These are phyloP conservation scores for Crotalus horridus DNA, from an alignment of 2,113 vertebrate genomes.

Conservation along the genomic window DNA sequence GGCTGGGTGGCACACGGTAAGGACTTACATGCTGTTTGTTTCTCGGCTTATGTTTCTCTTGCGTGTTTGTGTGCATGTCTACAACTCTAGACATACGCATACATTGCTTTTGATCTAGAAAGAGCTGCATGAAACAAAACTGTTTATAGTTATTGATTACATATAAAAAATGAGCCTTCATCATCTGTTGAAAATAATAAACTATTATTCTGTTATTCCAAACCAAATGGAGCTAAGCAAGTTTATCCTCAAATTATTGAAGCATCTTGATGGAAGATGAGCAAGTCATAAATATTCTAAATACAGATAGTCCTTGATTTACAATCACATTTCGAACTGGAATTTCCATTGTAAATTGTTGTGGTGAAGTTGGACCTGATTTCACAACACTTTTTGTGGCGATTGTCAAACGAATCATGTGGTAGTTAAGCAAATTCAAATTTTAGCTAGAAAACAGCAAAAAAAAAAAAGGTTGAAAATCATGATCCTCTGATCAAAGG, in stretches of 20 bases:
- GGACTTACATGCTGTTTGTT: slow-evolving; percentile 43
- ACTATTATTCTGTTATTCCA: neutral
- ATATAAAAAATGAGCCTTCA: neutral
- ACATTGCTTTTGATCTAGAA: neutral
- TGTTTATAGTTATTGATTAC: neutral
- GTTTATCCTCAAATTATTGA: neutral
- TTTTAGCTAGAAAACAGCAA: neutral
- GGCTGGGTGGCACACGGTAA: slow-evolving; percentile 99
- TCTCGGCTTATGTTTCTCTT: neutral
- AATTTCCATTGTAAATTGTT: neutral
- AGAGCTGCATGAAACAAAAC: neutral
- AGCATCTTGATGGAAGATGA: neutral
- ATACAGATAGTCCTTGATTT: neutral
- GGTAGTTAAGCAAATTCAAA: too few relatives aligned
- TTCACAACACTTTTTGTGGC: neutral
- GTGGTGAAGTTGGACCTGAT: neutral
- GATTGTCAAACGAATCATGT: neutral
- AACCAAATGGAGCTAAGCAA: neutral
- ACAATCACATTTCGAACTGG: neutral
- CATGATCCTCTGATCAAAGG: neutral
- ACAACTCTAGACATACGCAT: neutral
- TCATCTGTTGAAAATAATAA: neutral
- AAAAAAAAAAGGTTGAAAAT: neutral
- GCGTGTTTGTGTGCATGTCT: neutral
- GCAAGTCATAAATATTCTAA: neutral